A percentile compares a stretch with the other conserved stretches of the same genome.
Conservation (phyloP, 2,113 vertebrate genomes). For the Eretmochelys imbricata region DNA sequence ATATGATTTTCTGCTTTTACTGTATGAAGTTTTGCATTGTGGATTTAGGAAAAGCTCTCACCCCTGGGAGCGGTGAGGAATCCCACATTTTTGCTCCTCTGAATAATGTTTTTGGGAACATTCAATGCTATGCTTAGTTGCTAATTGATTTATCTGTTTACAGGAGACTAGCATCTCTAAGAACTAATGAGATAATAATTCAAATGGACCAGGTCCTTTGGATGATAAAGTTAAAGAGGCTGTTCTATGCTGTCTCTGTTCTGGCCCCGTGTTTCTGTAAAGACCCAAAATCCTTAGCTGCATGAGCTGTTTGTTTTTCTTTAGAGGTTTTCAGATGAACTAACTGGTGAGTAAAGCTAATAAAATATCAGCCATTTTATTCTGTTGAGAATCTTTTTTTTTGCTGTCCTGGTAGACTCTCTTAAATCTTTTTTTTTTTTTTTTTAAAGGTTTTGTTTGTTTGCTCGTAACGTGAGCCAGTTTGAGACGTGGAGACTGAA, state of each 20-base stretch:
- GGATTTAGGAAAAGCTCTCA: not conserved
- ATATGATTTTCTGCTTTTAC: accelerated
- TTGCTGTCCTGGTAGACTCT: not conserved
- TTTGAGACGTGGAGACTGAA: not conserved
- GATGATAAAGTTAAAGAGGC: not conserved
- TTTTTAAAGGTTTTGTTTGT: not conserved
- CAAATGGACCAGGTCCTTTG: not conserved
- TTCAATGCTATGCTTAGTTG: not conserved
- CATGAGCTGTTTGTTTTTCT: not conserved
- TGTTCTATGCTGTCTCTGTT: not conserved
- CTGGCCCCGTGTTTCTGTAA: not conserved
- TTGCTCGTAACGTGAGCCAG: not conserved
- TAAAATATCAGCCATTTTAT: not conserved
- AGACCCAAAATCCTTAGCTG: not conserved
- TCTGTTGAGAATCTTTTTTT: not conserved
- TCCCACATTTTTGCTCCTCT: not conserved
- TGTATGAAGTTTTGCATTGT: not conserved
- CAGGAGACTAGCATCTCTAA: not conserved
- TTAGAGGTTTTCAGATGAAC: not conserved
- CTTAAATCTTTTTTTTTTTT: slow-evolving; percentile 31
- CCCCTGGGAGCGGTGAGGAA: not conserved
- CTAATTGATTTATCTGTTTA: not conserved
- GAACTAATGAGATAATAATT: not conserved
- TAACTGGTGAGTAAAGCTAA: not conserved
- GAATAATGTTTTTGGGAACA: not conserved